Evolutionary conservation across 2,113 vertebrate species (phyloP).

Genomic region (Nannobrachium achirus): DNA sequence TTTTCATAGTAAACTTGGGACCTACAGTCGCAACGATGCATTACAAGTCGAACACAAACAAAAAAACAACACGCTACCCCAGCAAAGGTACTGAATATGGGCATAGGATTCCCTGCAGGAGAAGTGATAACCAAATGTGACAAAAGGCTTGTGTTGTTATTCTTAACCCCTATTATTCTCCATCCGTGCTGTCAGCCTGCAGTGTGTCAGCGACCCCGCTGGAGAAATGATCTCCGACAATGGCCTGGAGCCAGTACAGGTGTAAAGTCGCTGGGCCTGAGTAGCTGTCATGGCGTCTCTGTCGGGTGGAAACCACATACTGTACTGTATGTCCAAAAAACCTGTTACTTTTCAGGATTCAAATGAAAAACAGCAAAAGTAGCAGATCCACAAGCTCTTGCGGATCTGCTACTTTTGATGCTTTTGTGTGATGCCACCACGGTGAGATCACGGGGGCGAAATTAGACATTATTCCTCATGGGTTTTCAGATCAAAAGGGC

Average conservation of each 20-base stretch:
- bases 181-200: conserved; percentile 54
- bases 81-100: conserved; percentile 5
- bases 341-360: too few relatives aligned
- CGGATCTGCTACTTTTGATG: too few relatives aligned
- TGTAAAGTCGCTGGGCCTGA: conserved; percentile 21
- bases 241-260: conserved; percentile 61
- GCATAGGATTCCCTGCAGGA: conserved; percentile 39
- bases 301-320: too few relatives aligned
- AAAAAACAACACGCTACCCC: conserved; percentile 1
- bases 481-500: too few relatives aligned
- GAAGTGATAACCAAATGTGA: conserved; percentile 66
- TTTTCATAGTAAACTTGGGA: too few relatives aligned
- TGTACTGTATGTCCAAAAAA: too few relatives aligned
- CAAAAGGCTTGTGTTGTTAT: conserved; percentile 57
- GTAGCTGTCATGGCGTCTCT: conserved; percentile 46
- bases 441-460: too few relatives aligned
- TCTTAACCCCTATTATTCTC: conserved; percentile 66
- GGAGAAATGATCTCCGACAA: conserved; percentile 62
- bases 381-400: too few relatives aligned
- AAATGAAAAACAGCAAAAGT: too few relatives aligned
- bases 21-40: too few relatives aligned
- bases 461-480: too few relatives aligned
- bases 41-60: conserved; percentile 2
- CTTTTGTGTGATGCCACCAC: too few relatives aligned
- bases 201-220: conserved; percentile 21